A percentile compares a stretch with the other conserved stretches of the same genome.
Evolutionary conservation across 2,797 vertebrate species (phyloP).

Genomic region (Lates japonicus): DNA sequence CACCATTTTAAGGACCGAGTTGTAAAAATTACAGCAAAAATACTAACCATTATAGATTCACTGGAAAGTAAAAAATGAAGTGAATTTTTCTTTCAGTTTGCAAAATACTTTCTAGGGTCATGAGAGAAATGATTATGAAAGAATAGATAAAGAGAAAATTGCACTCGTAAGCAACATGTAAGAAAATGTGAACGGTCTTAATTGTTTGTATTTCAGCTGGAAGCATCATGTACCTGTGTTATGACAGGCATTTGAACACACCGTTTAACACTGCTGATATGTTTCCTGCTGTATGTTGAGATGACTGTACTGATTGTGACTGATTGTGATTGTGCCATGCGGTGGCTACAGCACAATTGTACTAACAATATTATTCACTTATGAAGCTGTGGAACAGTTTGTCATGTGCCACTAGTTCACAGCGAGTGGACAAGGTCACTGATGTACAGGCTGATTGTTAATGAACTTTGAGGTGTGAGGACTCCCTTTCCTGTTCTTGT

Average conservation of each 20-base stretch:
- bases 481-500: slow-evolving; percentile 10
- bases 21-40: background rate
- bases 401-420: background rate
- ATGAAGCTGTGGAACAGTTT: slow-evolving; percentile 5
- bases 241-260: slow-evolving; percentile 5
- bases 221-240: slow-evolving; percentile 15
- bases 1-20: background rate
- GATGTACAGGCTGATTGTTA: slow-evolving; percentile 14
- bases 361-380: background rate
- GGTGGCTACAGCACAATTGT: background rate
- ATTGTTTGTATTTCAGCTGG: slow-evolving; percentile 20
- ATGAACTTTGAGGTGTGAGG: slow-evolving; percentile 16
- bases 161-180: background rate
- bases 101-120: background rate
- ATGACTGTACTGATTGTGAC: background rate
- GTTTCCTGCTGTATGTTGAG: slow-evolving; percentile 16
- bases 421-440: slow-evolving; percentile 5
- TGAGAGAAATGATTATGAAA: background rate
- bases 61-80: background rate
- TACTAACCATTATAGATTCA: background rate
- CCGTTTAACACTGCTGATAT: slow-evolving; percentile 20
- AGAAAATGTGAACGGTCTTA: slow-evolving; percentile 46
- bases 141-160: slow-evolving; percentile 10
- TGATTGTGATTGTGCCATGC: background rate
- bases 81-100: background rate